Conservation (phyloP, 2,888 invertebrate genomes). For the Nymphalis urticae region DNA sequence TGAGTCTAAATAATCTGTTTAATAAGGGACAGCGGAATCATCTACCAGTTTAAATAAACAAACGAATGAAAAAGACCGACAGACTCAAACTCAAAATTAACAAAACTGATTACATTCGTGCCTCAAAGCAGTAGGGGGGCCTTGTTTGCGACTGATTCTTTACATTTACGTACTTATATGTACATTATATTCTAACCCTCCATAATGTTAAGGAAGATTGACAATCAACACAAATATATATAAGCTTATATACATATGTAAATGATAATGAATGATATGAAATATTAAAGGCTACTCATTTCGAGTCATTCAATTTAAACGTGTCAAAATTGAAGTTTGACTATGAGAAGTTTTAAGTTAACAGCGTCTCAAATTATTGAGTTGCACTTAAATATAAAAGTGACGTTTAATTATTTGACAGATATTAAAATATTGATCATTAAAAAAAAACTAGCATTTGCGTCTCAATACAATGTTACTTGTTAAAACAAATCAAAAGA, state of each 20-base stretch:
- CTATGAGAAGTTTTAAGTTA: no score
- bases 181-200: constrained; percentile 42
- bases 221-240: not conserved
- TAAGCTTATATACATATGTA: not conserved
- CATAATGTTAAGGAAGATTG: not conserved
- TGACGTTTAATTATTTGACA: no score
- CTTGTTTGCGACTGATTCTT: constrained; percentile 71
- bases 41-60: constrained; percentile 48
- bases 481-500: no score
- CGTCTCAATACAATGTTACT: no score
- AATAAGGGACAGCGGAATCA: constrained; percentile 35
- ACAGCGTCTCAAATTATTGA: no score
- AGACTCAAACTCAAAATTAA: constrained; percentile 73
- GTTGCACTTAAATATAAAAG: no score
- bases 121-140: constrained; percentile 58
- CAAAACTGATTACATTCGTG: constrained; percentile 77
- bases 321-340: no score
- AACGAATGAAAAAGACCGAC: constrained; percentile 60
- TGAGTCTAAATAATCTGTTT: constrained; percentile 26
- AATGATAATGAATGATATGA: no score
- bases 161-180: constrained; percentile 60
- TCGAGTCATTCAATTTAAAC: no score
- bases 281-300: no score
- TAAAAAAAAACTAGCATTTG: no score
- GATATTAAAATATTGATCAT: no score